phyloP scores from a whole-genome alignment of 2,113 vertebrate species.

The Notarius lentiginosus region DNA sequence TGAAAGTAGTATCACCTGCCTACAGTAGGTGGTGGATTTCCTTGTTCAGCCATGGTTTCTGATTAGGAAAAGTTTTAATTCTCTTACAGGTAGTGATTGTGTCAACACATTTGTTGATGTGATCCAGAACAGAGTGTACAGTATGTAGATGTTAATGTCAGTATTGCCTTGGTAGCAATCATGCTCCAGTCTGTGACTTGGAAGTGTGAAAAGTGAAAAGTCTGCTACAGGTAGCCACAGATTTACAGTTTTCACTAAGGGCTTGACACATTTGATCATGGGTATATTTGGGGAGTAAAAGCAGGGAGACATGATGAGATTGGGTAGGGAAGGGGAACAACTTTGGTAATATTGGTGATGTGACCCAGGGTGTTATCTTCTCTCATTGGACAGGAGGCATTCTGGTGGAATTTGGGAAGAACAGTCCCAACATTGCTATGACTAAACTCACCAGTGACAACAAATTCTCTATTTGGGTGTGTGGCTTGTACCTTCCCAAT shows the following conservation, averaged over 20 bases:
- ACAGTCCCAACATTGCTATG: neutral
- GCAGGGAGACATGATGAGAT: neutral
- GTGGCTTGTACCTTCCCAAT: neutral
- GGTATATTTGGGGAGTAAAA: neutral
- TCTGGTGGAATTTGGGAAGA: neutral
- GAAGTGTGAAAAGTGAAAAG: no score
- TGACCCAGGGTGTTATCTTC: neutral
- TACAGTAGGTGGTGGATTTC: no score
- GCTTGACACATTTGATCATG: neutral
- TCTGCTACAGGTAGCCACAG: no score
- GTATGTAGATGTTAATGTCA: neutral
- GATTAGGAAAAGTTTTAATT: no score
- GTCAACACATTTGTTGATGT: no score
- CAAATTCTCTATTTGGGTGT: neutral
- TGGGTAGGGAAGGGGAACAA: neutral
- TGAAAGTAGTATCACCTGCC: no score
- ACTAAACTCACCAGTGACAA: neutral
- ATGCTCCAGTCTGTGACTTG: no score
- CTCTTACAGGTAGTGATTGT: no score
- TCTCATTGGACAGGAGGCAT: neutral
- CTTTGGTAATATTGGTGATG: neutral
- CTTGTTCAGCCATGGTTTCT: no score
- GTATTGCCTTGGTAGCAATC: no score
- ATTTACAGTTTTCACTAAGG: neutral
- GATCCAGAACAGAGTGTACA: neutral